A percentile compares a stretch with the other conserved stretches of the same genome.
Evolutionary conservation across 1,140 invertebrate species (phyloP).

Genomic region (silkworm (Bombyx mori)): DNA sequence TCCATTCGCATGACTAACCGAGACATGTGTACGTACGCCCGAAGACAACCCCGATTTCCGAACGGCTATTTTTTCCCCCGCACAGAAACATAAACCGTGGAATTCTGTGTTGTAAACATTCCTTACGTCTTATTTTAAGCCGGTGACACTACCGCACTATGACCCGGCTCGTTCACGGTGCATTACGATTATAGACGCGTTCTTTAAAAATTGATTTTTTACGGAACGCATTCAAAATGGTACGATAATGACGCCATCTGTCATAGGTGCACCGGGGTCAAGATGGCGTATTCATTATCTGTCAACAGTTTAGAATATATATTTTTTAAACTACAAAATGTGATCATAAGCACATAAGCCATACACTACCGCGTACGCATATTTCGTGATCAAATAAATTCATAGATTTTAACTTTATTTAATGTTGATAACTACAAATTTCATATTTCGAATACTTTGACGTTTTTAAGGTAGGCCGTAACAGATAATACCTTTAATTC

Average conservation of each 20-base stretch:
- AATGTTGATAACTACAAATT: too few species aligned
- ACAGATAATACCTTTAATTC: too few species aligned
- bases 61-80: conserved; percentile 4
- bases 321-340: not conserved
- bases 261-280: conserved; percentile 6
- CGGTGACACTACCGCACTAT: conserved; percentile 24
- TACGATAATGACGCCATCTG: conserved; percentile 16
- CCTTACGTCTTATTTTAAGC: conserved; percentile 31
- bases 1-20: too few species aligned
- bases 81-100: conserved; percentile 25
- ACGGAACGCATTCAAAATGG: conserved; percentile 5
- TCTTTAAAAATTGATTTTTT: conserved; percentile 16
- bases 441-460: too few species aligned
- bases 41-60: too few species aligned
- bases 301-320: not conserved
- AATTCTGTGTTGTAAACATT: conserved; percentile 40
- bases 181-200: conserved; percentile 21
- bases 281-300: not conserved
- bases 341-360: too few species aligned
- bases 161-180: conserved; percentile 20
- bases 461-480: too few species aligned
- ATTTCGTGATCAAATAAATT: too few species aligned
- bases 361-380: too few species aligned
- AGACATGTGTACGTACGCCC: too few species aligned
- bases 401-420: too few species aligned